Percentiles rank a stretch among this genome's conserved stretches.
Conservation (phyloP, 2,888 invertebrate species). For the Deroplatys truncata region DNA sequence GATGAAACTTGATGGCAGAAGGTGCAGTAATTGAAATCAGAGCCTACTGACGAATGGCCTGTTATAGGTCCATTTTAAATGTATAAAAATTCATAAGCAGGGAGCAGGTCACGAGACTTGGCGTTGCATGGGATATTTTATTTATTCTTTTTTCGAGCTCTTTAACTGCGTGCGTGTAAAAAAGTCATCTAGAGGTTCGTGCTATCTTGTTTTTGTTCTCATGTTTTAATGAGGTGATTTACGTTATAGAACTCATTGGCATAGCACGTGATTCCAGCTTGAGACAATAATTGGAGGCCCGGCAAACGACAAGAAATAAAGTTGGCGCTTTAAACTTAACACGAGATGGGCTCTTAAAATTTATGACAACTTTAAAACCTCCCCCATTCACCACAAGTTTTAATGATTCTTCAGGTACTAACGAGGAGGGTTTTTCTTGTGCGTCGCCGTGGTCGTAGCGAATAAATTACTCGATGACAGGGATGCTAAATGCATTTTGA, state of each 20-base stretch:
- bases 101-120: neutral
- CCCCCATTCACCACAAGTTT: neutral
- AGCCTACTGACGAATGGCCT: neutral
- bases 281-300: constrained; percentile 4
- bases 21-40: neutral
- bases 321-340: neutral
- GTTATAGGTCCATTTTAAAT: neutral
- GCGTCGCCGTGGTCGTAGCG: neutral
- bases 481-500: constrained; percentile 12
- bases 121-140: neutral
- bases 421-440: neutral
- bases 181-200: neutral
- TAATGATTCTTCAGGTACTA: neutral
- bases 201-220: neutral
- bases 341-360: constrained; percentile 1
- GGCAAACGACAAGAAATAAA: neutral
- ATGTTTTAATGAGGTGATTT: neutral
- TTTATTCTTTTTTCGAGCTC: neutral
- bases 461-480: constrained; percentile 9
- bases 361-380: constrained; percentile 2
- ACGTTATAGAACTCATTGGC: neutral
- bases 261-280: neutral
- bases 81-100: neutral
- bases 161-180: neutral
- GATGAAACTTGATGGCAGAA: neutral